These are phyloP conservation scores for Melanargia galathea DNA, from an alignment of 2,888 invertebrate genomes.

Conservation along the genomic window DNA sequence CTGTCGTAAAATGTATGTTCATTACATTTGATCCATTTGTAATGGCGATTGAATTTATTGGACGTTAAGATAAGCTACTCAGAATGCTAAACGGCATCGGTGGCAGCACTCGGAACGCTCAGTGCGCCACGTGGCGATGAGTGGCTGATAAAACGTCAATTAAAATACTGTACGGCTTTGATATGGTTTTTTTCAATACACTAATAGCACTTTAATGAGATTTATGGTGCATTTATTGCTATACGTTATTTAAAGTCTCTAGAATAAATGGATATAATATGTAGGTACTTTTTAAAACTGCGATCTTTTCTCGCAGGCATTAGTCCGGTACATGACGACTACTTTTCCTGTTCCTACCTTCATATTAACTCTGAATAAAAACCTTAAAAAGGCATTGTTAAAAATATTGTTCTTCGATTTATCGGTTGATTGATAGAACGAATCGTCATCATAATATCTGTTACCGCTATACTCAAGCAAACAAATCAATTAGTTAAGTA, in stretches of 20 bases:
- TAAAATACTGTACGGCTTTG: slow-evolving; percentile 16
- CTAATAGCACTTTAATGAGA: slow-evolving; percentile 9
- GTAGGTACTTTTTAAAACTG: background rate
- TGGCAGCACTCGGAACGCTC: slow-evolving; percentile 26
- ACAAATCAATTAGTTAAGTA: too few species aligned
- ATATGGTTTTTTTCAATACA: slow-evolving; percentile 10
- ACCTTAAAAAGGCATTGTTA: too few species aligned
- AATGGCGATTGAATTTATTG: slow-evolving; percentile 43
- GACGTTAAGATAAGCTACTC: slow-evolving; percentile 42
- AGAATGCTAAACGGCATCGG: slow-evolving; percentile 33
- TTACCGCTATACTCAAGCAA: too few species aligned
- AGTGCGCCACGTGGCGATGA: slow-evolving; percentile 36
- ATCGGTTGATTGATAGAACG: too few species aligned
- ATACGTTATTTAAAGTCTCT: background rate
- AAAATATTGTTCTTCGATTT: too few species aligned
- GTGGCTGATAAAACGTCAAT: slow-evolving; percentile 25
- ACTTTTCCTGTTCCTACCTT: too few species aligned
- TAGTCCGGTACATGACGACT: too few species aligned
- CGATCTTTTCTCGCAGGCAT: too few species aligned
- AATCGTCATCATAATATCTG: too few species aligned
- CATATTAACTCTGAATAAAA: too few species aligned
- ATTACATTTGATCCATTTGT: slow-evolving; percentile 39
- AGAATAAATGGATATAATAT: background rate
- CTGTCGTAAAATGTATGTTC: slow-evolving; percentile 32
- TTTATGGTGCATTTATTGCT: slow-evolving; percentile 13